Evolutionary conservation across 2,888 invertebrate species (phyloP).

Genomic region (Lasioglossum morio): DNA sequence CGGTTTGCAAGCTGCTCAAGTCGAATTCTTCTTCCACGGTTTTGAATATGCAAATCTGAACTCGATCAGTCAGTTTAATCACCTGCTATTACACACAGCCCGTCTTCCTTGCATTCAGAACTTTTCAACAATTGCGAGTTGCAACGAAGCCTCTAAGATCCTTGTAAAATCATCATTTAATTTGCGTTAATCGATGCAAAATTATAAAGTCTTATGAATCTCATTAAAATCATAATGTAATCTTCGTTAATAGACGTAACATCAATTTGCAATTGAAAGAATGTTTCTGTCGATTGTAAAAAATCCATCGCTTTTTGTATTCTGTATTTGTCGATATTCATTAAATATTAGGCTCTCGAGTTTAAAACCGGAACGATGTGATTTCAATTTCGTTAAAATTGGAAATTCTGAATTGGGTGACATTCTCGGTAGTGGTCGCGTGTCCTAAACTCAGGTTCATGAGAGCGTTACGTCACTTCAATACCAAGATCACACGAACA

Average conservation of each 20-base stretch:
- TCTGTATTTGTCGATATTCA: not conserved
- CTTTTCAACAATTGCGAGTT: not conserved
- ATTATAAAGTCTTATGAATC: too few species aligned
- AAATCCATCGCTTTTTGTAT: not conserved
- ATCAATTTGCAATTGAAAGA: not conserved
- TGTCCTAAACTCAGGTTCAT: not conserved
- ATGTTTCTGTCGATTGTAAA: not conserved
- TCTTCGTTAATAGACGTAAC: not conserved
- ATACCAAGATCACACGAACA: not conserved
- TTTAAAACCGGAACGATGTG: not conserved
- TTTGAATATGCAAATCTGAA: not conserved
- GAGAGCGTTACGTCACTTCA: conserved; percentile 7
- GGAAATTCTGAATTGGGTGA: not conserved
- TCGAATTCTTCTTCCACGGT: not conserved
- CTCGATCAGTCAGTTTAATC: not conserved
- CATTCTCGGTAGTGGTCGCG: too few species aligned
- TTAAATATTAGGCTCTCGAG: not conserved
- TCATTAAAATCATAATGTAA: too few species aligned
- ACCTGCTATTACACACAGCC: not conserved
- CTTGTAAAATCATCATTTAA: too few species aligned
- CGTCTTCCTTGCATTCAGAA: not conserved
- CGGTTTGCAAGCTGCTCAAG: not conserved
- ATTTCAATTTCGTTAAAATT: not conserved
- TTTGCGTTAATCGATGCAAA: too few species aligned
- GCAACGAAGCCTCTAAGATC: not conserved